Percentiles rank a stretch among this genome's conserved stretches.
Evolutionary conservation across 2,113 vertebrate species (phyloP).

Genomic region (Corydoras maculifer): DNA sequence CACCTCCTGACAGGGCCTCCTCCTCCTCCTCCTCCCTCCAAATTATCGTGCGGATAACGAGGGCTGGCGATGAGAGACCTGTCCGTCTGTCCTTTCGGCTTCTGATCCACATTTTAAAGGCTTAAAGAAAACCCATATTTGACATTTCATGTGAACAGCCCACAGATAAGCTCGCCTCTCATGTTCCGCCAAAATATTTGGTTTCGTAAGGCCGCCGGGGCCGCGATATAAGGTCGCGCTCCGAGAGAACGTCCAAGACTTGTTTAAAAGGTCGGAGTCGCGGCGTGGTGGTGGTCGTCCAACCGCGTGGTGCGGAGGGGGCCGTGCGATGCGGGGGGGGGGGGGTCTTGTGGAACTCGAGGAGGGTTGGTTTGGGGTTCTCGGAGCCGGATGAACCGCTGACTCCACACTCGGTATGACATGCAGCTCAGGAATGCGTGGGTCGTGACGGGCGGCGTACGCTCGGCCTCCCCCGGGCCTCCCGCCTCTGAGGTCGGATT

Average conservation of each 20-base stretch:
- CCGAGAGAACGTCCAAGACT: background rate
- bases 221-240: constrained; percentile 8
- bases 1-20: no score
- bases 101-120: constrained; percentile 11
- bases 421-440: constrained; percentile 59
- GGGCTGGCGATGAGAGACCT: constrained; percentile 24
- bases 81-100: constrained; percentile 11
- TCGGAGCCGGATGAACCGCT: constrained; percentile 30
- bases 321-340: no score
- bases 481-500: constrained; percentile 55
- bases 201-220: background rate
- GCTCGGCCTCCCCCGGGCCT: constrained; percentile 57
- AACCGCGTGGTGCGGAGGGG: no score
- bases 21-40: constrained; percentile 4
- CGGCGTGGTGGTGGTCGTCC: no score
- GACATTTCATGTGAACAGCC: constrained; percentile 9
- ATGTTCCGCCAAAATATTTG: constrained; percentile 7
- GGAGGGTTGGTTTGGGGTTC: constrained; percentile 44
- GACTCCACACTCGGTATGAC: constrained; percentile 59
- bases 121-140: constrained; percentile 9
- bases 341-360: no score
- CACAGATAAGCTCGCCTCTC: background rate
- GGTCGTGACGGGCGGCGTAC: constrained; percentile 57
- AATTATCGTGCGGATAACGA: constrained; percentile 14
- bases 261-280: no score